Conservation (phyloP, 2,888 invertebrate genomes). For the Troilus luridus region DNA sequence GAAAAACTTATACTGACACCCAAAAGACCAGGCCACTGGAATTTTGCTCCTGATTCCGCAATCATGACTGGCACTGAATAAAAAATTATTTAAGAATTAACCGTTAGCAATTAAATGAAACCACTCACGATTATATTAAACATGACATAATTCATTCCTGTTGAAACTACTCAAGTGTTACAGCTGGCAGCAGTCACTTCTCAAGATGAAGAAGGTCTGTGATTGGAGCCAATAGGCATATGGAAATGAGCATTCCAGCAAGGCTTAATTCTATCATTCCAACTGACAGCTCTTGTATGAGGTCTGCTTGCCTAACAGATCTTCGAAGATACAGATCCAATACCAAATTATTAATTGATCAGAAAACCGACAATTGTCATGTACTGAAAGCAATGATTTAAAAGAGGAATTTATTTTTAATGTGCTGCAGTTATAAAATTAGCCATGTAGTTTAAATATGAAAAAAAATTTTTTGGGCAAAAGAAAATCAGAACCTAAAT, state of each 20-base stretch:
- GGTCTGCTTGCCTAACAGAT: neutral
- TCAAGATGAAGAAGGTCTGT: neutral
- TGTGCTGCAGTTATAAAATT: neutral
- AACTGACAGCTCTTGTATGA: constrained; percentile 11
- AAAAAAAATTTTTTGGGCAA: no score
- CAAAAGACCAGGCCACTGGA: no score
- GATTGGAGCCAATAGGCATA: constrained; percentile 4
- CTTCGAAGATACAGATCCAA: neutral
- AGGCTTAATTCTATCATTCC: constrained; percentile 6
- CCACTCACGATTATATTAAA: neutral
- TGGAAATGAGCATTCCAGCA: constrained; percentile 21
- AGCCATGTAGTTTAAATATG: neutral
- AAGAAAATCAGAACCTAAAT: no score
- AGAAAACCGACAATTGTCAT: neutral
- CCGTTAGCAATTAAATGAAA: neutral
- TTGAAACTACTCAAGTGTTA: neutral
- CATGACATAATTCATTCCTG: constrained; percentile 5
- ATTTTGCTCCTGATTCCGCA: no score
- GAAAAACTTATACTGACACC: no score
- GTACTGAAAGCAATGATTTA: neutral
- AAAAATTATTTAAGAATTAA: neutral
- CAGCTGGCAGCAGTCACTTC: neutral
- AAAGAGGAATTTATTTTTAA: neutral
- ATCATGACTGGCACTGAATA: no score
- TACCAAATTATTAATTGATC: constrained; percentile 9